Evolutionary conservation across 2,888 invertebrate species (phyloP), one percentile per base, ranked within the genome.

Genomic region (Gortyna flavago): DNA sequence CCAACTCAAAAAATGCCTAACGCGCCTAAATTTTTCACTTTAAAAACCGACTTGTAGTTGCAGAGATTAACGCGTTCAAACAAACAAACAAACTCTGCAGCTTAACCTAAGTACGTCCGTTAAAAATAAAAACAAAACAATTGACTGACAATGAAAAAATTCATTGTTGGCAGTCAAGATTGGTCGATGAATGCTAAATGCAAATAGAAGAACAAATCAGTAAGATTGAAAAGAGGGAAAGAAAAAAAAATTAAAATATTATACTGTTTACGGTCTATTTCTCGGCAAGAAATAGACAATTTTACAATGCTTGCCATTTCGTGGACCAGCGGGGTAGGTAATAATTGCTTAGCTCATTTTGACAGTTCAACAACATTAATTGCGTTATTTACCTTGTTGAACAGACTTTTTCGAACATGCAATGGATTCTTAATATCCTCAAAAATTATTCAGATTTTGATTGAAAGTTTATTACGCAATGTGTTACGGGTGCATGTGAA

Each of bases 111-210:
- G 48, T 48, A 18, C 48, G 48, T 48, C 16, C 44, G 44, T 48
- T 18, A 29, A 54, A 35, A 41, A 38, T 3, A 7, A 21, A 21
- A 59, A 44, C 32, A 32, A 32, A 13, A 0, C 9, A 25, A n/a
- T 18, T 66, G 13, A 21, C 5, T 21, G 29, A 11, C n/a, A 70
- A 44, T 32, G n/a, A 16, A 54, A 38, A 78, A 65, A 79, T 70
- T 70, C 29, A 70, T 57, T 78, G 71, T 48, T 65, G n/a, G n/a
- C n/a, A 65, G 64, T 32, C 64, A 79, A 70, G 54, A 54, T 54
- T n/a, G 54, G 29, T 44, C 25, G 5, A 1, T 54, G 13, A n/a
- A 59, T n/a, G 35, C 8, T 59, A 21, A 78, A 77, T 77, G 48
- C 18, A 66, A 57, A 59, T n/a, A 6, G 25, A 62, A 7, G 4